These are phyloP conservation scores for Peromyscus attwateri DNA, from an alignment of 2,797 vertebrate species.

Conservation along the genomic window DNA sequence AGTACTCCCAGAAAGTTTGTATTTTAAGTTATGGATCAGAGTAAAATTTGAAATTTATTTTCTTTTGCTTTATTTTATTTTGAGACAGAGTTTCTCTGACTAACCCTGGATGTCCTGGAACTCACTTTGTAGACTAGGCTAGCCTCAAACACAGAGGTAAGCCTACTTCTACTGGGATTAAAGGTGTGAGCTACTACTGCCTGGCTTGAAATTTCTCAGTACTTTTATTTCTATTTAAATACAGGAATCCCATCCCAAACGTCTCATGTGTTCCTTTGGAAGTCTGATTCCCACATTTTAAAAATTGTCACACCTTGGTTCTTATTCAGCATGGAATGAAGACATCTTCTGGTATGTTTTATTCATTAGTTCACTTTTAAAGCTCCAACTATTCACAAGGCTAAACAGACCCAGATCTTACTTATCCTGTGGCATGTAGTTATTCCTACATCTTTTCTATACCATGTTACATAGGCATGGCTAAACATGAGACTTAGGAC, in stretches of 20 bases:
- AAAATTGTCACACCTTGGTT: not conserved
- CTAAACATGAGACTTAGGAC: not conserved
- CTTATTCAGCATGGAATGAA: not conserved
- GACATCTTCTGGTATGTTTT: not conserved
- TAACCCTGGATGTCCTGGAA: not conserved
- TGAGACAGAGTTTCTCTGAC: not conserved
- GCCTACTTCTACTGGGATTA: not conserved
- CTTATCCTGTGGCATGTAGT: not conserved
- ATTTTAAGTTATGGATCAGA: not conserved
- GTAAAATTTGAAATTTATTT: not conserved
- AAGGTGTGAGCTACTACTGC: not conserved
- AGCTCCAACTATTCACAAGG: fast-evolving
- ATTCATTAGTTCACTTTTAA: not conserved
- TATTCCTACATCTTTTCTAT: not conserved
- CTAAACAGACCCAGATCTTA: not conserved
- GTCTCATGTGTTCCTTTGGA: not conserved
- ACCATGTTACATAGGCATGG: not conserved
- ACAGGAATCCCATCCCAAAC: no score
- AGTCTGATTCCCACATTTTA: not conserved
- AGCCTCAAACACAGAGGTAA: not conserved
- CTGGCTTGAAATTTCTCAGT: not conserved
- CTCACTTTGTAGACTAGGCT: not conserved
- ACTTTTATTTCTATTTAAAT: not conserved
- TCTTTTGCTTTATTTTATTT: not conserved
- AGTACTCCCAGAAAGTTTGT: not conserved